phyloP scores from a whole-genome alignment of 2,113 vertebrate species.

The Leucoraja erinaceus region DNA sequence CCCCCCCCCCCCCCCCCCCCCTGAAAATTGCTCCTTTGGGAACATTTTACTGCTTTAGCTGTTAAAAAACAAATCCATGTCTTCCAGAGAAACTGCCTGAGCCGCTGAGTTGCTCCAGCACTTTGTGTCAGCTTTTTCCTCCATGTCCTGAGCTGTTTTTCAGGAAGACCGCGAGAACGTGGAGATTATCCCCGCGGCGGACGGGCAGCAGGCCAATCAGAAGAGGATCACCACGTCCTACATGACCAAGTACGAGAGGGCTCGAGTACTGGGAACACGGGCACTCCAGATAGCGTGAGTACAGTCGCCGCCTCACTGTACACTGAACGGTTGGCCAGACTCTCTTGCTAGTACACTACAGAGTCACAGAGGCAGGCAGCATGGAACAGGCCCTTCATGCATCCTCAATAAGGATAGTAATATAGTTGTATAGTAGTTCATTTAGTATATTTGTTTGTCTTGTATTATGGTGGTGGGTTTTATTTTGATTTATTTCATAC shows the following conservation, averaged over 20 bases:
- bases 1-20: too few species aligned
- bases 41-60: not conserved
- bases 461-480: too few species aligned
- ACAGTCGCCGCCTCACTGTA: not conserved
- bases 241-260: conserved; percentile 95
- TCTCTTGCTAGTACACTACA: not conserved
- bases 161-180: conserved; percentile 94
- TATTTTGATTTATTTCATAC: too few species aligned
- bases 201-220: conserved; percentile 83
- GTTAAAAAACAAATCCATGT: not conserved
- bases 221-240: conserved; percentile 92
- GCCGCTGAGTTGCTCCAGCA: too few species aligned
- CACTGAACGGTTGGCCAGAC: not conserved
- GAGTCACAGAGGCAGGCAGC: not conserved
- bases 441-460: too few species aligned
- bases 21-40: too few species aligned
- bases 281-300: conserved; percentile 97
- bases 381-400: not conserved
- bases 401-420: too few species aligned
- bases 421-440: too few species aligned
- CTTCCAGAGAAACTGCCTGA: too few species aligned
- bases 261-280: conserved; percentile 85
- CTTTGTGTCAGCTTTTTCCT: too few species aligned
- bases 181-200: conserved; percentile 86
- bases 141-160: not conserved